phyloP scores from a whole-genome alignment of 92 coral and sea anemone genomes.

The Phymanthus crucifer region DNA sequence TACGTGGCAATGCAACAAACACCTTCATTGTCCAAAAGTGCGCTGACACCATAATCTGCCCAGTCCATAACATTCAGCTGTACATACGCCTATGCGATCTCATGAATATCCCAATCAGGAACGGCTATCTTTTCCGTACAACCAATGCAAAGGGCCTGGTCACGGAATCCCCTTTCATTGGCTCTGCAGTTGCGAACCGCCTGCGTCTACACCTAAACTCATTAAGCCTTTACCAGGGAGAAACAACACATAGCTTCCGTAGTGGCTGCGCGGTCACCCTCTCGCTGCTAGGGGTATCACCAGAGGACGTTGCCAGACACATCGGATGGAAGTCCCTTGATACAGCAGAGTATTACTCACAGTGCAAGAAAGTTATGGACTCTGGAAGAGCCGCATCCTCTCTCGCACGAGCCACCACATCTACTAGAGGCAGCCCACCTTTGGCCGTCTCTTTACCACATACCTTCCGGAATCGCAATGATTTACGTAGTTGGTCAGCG shows the following conservation, averaged over 20 bases:
- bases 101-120: slow-evolving; percentile 27
- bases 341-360: not conserved
- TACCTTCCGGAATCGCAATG: too few species aligned
- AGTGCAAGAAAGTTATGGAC: not conserved
- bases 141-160: slow-evolving; percentile 36
- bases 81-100: too few species aligned
- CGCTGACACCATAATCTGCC: slow-evolving; percentile 31
- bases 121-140: slow-evolving; percentile 40
- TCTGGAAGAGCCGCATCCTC: not conserved
- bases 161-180: slow-evolving; percentile 38
- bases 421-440: too few species aligned
- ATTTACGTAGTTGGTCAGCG: too few species aligned
- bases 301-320: slow-evolving; percentile 28
- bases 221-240: slow-evolving; percentile 41
- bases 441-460: too few species aligned
- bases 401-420: not conserved
- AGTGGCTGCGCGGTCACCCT: slow-evolving; percentile 50
- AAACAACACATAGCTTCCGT: slow-evolving; percentile 45
- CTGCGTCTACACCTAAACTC: slow-evolving; percentile 30
- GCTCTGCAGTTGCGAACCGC: slow-evolving; percentile 48
- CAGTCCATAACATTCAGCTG: slow-evolving; percentile 49
- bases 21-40: slow-evolving; percentile 43
- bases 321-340: not conserved
- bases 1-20: slow-evolving; percentile 49
- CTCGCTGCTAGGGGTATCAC: slow-evolving; percentile 44